Evolutionary conservation across 2,797 vertebrate species (phyloP).

Genomic region (Graptemys geographica): DNA sequence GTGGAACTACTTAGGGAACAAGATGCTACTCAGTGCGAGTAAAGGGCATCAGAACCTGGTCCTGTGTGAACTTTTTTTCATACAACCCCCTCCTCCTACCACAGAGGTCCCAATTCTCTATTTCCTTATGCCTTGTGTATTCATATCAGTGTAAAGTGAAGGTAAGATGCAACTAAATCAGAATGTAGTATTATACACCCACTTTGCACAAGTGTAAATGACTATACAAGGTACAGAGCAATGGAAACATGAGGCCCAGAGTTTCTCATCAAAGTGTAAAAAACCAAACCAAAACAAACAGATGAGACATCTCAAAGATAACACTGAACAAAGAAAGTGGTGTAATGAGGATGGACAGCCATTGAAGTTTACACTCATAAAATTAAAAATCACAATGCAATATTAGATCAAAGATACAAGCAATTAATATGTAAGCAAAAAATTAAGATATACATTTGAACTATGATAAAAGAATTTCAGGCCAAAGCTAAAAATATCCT

Average conservation of each 20-base stretch:
- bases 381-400: background rate
- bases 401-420: background rate
- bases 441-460: background rate
- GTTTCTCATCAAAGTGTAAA: background rate
- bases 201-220: background rate
- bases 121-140: background rate
- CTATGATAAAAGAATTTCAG: background rate
- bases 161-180: accelerated
- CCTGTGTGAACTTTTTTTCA: background rate
- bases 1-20: background rate
- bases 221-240: background rate
- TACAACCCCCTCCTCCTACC: background rate
- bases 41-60: background rate
- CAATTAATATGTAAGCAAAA: background rate
- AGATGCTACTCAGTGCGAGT: background rate
- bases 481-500: background rate
- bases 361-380: background rate
- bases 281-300: background rate
- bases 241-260: background rate
- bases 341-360: background rate
- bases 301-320: background rate
- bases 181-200: background rate
- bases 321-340: background rate
- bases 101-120: background rate
- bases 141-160: background rate